These are phyloP conservation scores for Cossypha polioptera DNA, from an alignment of 2,797 vertebrate genomes.

Conservation along the genomic window DNA sequence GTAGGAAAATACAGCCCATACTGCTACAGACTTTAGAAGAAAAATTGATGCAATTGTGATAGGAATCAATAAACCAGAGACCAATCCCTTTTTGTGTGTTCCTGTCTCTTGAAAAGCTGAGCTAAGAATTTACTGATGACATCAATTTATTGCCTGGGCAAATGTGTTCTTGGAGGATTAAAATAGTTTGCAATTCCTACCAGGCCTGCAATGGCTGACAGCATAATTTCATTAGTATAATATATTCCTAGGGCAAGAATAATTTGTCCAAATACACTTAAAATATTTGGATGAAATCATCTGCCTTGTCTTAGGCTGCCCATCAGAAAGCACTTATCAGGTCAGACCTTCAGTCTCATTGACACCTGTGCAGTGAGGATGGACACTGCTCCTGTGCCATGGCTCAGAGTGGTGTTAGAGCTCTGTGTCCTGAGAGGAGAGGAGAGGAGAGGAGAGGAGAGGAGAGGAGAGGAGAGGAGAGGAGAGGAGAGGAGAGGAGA, in stretches of 20 bases:
- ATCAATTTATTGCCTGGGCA: not conserved
- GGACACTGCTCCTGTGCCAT: fast-evolving
- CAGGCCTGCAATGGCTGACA: not conserved
- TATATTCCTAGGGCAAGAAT: not conserved
- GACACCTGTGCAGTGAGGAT: fast-evolving
- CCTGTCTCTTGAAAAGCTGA: constrained; percentile 23
- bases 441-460: too few relatives aligned
- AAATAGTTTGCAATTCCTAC: constrained; percentile 11
- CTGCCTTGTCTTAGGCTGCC: not conserved
- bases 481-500: too few relatives aligned
- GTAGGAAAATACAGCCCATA: not conserved
- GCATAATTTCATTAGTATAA: not conserved
- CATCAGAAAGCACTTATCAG: not conserved
- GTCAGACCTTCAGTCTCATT: not conserved
- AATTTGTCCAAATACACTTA: not conserved
- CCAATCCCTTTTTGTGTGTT: not conserved
- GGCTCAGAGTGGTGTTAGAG: fast-evolving
- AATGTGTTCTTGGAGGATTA: constrained; percentile 21
- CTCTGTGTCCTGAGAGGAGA: fast-evolving
- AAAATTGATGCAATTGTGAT: not conserved
- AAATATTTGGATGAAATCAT: not conserved
- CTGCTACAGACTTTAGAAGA: not conserved
- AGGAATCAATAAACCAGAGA: not conserved
- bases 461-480: too few relatives aligned
- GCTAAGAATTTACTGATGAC: not conserved